Evolutionary conservation across 2,888 invertebrate species (phyloP).

Genomic region (Ormia ochracea): DNA sequence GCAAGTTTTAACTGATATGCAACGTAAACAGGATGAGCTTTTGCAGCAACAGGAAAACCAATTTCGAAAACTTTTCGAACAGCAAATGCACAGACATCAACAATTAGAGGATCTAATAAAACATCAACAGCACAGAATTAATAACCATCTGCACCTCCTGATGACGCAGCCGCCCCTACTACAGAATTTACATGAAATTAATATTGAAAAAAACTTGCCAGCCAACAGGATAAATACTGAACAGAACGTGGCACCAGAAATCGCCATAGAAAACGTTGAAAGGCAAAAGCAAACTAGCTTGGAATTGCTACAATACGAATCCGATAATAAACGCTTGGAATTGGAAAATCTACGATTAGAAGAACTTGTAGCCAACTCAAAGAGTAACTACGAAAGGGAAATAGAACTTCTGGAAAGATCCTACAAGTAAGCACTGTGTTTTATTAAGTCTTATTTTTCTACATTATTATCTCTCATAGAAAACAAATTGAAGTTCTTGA

Average conservation of each 20-base stretch:
- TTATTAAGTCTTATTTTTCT: neutral
- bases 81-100: slow-evolving; percentile 74
- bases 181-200: neutral
- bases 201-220: neutral
- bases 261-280: neutral
- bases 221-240: neutral
- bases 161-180: slow-evolving; percentile 71
- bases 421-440: slow-evolving; percentile 70
- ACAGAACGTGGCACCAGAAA: neutral
- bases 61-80: slow-evolving; percentile 73
- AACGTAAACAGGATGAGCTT: slow-evolving; percentile 72
- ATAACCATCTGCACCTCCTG: slow-evolving; percentile 74
- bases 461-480: slow-evolving; percentile 59
- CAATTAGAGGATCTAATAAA: slow-evolving; percentile 75
- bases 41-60: slow-evolving; percentile 73
- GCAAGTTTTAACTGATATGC: slow-evolving; percentile 73
- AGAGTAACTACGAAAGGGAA: slow-evolving; percentile 75
- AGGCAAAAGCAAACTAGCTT: slow-evolving; percentile 27
- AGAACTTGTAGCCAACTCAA: slow-evolving; percentile 74
- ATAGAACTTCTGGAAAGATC: slow-evolving; percentile 75
- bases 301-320: slow-evolving; percentile 69
- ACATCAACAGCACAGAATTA: slow-evolving; percentile 75
- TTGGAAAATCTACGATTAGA: slow-evolving; percentile 76
- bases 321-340: slow-evolving; percentile 72
- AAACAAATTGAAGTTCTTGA: slow-evolving; percentile 75